Conservation (phyloP, 2,888 invertebrate species). For the Caenorhabditis parvicauda region DNA sequence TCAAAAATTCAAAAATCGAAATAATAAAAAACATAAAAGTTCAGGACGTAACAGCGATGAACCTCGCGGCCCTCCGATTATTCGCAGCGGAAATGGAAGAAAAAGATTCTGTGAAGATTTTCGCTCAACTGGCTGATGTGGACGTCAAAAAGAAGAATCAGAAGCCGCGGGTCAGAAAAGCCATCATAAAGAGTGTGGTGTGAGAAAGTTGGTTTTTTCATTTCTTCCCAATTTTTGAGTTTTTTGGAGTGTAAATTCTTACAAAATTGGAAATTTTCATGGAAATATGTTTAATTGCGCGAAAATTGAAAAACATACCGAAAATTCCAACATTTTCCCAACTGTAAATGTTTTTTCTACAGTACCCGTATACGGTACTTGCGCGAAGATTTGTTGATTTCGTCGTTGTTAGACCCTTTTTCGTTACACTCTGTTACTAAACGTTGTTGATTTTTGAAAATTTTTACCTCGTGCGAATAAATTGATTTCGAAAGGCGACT, state of each 20-base stretch:
- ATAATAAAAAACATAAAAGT: conserved; percentile 3
- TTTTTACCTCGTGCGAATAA: no score
- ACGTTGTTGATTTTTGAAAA: no score
- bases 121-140: conserved; percentile 20
- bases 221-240: background rate
- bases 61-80: conserved; percentile 78
- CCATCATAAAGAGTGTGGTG: conserved; percentile 24
- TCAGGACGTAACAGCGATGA: conserved; percentile 81
- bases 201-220: conserved; percentile 7
- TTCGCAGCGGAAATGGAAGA: conserved; percentile 77
- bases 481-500: no score
- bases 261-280: background rate
- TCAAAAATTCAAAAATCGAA: no score
- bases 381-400: no score
- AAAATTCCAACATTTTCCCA: no score
- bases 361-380: no score
- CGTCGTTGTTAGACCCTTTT: no score
- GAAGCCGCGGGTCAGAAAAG: conserved; percentile 36
- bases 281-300: no score
- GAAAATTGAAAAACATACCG: no score
- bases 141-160: conserved; percentile 22
- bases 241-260: background rate
- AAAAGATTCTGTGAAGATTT: conserved; percentile 70
- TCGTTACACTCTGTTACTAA: no score
- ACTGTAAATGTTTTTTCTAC: no score